Conservation (phyloP, 2,888 invertebrate genomes). For the Drosophila neutralis region DNA sequence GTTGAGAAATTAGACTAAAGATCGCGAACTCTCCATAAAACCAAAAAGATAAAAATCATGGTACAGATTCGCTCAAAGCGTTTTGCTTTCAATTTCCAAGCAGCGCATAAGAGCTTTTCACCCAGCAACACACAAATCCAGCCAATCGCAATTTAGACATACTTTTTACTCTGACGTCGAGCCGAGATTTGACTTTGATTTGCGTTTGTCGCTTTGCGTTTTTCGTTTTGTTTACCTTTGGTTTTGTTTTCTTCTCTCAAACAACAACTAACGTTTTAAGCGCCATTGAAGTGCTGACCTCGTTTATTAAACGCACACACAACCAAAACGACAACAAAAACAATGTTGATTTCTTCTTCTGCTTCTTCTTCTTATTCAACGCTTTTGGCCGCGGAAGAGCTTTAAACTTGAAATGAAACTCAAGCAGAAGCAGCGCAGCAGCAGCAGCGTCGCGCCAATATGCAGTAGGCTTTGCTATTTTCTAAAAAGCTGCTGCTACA, state of each 20-base stretch:
- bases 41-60: slow-evolving; percentile 8
- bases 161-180: slow-evolving; percentile 40
- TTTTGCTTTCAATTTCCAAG: slow-evolving; percentile 64
- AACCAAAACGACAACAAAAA: slow-evolving; percentile 38
- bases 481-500: slow-evolving; percentile 54
- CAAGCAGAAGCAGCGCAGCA: slow-evolving; percentile 32
- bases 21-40: not conserved
- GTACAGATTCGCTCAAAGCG: slow-evolving; percentile 13
- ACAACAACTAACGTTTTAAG: slow-evolving; percentile 47
- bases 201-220: slow-evolving; percentile 6
- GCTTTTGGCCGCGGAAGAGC: slow-evolving; percentile 68
- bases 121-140: slow-evolving; percentile 1
- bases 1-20: slow-evolving; percentile 84
- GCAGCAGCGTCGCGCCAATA: not conserved
- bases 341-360: slow-evolving; percentile 37
- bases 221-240: slow-evolving; percentile 57
- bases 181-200: slow-evolving; percentile 50
- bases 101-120: slow-evolving; percentile 9
- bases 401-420: slow-evolving; percentile 80
- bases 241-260: slow-evolving; percentile 24
- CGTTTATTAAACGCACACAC: slow-evolving; percentile 66
- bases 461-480: slow-evolving; percentile 62
- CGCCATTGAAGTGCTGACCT: slow-evolving; percentile 77
- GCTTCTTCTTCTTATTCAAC: slow-evolving; percentile 17
- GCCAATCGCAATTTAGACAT: slow-evolving; percentile 20